Evolutionary conservation across 2,113 vertebrate species (phyloP).

Genomic region (Misgurnus mizolepis): DNA sequence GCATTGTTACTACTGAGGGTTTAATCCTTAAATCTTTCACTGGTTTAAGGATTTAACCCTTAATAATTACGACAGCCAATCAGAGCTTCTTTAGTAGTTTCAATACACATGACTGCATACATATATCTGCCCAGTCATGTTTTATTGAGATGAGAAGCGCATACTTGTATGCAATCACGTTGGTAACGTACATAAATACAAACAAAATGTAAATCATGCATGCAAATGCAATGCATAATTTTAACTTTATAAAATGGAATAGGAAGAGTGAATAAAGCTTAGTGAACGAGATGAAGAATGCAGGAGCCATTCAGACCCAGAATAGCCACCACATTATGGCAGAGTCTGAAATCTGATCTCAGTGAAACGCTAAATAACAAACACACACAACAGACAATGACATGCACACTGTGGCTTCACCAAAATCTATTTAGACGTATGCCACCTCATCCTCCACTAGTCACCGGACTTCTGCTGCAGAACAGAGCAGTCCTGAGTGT

Average conservation of each 20-base stretch:
- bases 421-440: conserved; percentile 14
- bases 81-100: too few species aligned
- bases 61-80: too few species aligned
- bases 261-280: background rate
- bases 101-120: background rate
- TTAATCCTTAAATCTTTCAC: too few species aligned
- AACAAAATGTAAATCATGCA: background rate
- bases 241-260: background rate
- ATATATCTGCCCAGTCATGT: conserved; percentile 6
- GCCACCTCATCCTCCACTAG: background rate
- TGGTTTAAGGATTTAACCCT: too few species aligned
- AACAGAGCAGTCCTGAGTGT: background rate
- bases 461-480: background rate
- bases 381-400: conserved; percentile 20
- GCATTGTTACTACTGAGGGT: too few species aligned
- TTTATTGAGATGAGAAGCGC: background rate
- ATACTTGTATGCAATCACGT: background rate
- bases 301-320: conserved; percentile 60
- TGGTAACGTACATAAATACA: background rate
- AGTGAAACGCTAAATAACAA: conserved; percentile 69
- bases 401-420: conserved; percentile 16
- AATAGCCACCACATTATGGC: conserved; percentile 75
- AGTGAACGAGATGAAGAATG: background rate
- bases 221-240: background rate
- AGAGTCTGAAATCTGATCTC: conserved; percentile 72